Conservation (phyloP, 2,797 vertebrate species). For the Schizopygopsis pylzovi region DNA sequence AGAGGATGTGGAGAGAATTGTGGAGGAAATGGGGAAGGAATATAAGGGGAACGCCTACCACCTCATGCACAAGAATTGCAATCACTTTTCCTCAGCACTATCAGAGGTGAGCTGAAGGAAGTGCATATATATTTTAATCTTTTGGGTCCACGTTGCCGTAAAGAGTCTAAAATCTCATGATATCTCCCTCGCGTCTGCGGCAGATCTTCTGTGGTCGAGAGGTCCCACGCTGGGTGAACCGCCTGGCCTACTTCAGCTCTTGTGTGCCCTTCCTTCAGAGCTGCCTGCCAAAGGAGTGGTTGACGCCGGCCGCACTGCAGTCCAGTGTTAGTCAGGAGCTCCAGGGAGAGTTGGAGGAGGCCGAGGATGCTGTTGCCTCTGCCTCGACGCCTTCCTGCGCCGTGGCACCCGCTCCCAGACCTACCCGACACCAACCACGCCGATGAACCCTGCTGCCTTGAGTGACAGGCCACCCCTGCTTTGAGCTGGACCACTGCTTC, state of each 20-base stretch:
- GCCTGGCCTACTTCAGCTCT: conserved; percentile 99
- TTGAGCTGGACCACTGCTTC: conserved; percentile 52
- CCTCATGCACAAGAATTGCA: conserved; percentile 99
- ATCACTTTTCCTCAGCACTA: conserved; percentile 97
- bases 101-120: conserved; percentile 84
- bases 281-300: conserved; percentile 98
- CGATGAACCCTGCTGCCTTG: conserved; percentile 60
- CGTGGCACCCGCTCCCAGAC: conserved; percentile 75
- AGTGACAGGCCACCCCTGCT: conserved; percentile 42
- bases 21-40: conserved; percentile 98
- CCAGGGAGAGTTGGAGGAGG: conserved; percentile 89
- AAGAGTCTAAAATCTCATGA: conserved; percentile 8
- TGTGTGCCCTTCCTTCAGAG: conserved; percentile 99
- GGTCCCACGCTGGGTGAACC: conserved; percentile 98
- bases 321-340: conserved; percentile 98
- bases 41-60: conserved; percentile 99
- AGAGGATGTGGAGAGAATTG: conserved; percentile 95
- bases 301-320: conserved; percentile 96
- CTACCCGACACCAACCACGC: conserved; percentile 81
- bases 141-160: background rate
- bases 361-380: conserved; percentile 90
- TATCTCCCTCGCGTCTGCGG: conserved; percentile 5
- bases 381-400: conserved; percentile 69
- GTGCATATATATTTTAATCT: background rate
- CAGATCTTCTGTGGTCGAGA: conserved; percentile 97